Evolutionary conservation across 1,140 invertebrate species (phyloP), one percentile per base, ranked within the genome.

Genomic region (Goniozus legneri): DNA sequence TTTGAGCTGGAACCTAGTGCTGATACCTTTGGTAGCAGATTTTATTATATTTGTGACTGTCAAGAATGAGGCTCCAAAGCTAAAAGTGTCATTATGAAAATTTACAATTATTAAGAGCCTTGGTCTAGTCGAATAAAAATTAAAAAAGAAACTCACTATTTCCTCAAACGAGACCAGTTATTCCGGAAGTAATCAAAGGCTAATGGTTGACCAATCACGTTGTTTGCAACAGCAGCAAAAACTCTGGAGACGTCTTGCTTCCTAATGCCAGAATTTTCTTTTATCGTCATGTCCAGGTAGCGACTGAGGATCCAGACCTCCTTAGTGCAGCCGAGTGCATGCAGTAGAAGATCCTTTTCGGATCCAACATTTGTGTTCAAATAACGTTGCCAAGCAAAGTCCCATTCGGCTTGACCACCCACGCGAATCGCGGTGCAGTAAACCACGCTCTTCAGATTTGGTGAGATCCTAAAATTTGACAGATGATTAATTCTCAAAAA

Each of bases 361-460:
- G 85, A 82, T 0, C 84, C 87, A 1, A 90, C 84, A 48, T 85
- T 85, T 0, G 86, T 81, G 3, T 79, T 80, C 10, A 80, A 56
- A 60, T 90, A 95, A 13, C 85, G 76, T 30, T 87, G 75, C 81
- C 89, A 91, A 0, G 86, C 82, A 65, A 93, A 93, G 20, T 91
- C 78, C 92, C 91, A 96, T 62, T 93, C 91, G 3, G 79, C 72
- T 44, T 86, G 82, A 0, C 85, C 84, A 2, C 92, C 92, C 10
- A 84, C 80, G 43, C 84, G 77, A 3, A 97, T 85, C 0, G 89
- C 91, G 1, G 85, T 85, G 58, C 92, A 95, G 65, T 92, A 94
- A 3, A 94, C 86, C 0, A 88, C 81, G 13, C 79, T 79, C 33
- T 90, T 84, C 12, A 93, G 67, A 65, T 93, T 90, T 3, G 88